These are phyloP conservation scores for Chamaetylas fuelleborni DNA, from an alignment of 2,113 vertebrate genomes.

Conservation along the genomic window DNA sequence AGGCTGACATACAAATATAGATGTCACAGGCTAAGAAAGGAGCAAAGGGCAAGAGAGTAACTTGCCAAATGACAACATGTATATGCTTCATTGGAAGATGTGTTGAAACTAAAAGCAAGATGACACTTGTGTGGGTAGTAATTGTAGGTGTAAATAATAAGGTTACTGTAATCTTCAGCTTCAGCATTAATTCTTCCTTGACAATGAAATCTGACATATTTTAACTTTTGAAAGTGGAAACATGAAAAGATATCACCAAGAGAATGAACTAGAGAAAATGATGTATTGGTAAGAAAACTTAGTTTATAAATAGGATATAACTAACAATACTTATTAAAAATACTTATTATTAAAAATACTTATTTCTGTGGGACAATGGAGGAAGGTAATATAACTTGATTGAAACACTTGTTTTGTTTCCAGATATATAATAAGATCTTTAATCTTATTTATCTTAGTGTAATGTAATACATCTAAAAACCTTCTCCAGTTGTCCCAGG, in stretches of 20 bases:
- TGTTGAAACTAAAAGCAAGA: background rate
- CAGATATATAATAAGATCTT: background rate
- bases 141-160: background rate
- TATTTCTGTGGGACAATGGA: background rate
- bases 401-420: slow-evolving; percentile 20
- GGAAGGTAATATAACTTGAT: background rate
- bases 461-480: slow-evolving; percentile 3
- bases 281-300: background rate
- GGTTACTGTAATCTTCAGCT: background rate
- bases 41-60: background rate
- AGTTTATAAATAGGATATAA: background rate
- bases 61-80: background rate
- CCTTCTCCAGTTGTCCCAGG: background rate
- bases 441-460: slow-evolving; percentile 3
- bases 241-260: background rate
- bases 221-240: background rate
- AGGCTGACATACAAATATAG: background rate
- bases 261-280: background rate
- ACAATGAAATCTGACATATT: background rate
- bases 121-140: background rate
- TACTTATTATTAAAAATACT: slow-evolving; percentile 16
- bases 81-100: background rate
- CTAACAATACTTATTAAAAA: background rate
- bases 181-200: background rate
- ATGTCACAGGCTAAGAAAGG: background rate